phyloP scores from a whole-genome alignment of 2,797 vertebrate genomes.

The Xiphophorus birchmanni region DNA sequence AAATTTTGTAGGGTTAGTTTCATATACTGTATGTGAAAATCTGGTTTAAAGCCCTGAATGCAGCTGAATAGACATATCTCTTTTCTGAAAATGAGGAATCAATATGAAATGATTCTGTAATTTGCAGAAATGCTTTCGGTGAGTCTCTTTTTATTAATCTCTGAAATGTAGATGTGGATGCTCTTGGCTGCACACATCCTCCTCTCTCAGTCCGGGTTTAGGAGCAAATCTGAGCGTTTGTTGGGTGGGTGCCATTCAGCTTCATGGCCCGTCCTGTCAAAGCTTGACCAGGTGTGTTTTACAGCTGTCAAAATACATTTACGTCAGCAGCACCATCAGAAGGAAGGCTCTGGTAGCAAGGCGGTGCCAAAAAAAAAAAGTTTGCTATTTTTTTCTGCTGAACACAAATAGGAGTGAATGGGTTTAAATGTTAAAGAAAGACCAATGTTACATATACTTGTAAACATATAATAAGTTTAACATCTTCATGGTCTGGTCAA shows the following conservation, averaged over 20 bases:
- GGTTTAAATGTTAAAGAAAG: not conserved
- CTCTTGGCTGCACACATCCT: not conserved
- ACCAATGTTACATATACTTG: not conserved
- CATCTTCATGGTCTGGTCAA: not conserved
- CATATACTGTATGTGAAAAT: too few relatives aligned
- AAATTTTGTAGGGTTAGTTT: not conserved
- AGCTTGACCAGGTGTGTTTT: conserved; percentile 58
- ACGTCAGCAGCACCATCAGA: conserved; percentile 28
- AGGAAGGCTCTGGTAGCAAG: conserved; percentile 14
- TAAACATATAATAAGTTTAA: not conserved
- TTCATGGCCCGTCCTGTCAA: conserved; percentile 23
- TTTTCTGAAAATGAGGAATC: not conserved
- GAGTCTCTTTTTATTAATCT: not conserved
- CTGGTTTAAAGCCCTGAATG: not conserved
- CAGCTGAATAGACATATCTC: not conserved
- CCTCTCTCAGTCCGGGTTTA: conserved; percentile 1
- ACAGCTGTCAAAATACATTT: conserved; percentile 44
- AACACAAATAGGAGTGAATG: not conserved
- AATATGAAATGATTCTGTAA: not conserved
- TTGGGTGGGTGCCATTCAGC: conserved; percentile 11
- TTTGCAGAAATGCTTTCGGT: not conserved
- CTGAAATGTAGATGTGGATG: not conserved
- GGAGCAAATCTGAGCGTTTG: conserved; percentile 23
- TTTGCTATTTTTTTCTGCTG: conserved; percentile 13
- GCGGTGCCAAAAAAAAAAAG: not conserved